phyloP scores from a whole-genome alignment of 2,888 invertebrate genomes.

The Lymantria dispar region DNA sequence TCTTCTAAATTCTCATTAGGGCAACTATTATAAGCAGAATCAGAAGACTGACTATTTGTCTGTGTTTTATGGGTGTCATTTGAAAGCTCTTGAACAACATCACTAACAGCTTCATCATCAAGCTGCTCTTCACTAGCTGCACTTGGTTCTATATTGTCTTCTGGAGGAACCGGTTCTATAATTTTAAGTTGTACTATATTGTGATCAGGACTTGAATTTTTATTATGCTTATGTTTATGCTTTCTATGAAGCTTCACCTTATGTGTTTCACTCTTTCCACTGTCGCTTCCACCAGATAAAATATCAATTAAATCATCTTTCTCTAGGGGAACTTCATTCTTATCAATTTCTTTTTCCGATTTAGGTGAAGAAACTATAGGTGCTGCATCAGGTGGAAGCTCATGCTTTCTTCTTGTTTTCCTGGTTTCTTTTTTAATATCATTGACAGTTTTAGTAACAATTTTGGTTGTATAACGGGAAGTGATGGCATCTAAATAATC shows the following conservation, averaged over 20 bases:
- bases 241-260: slow-evolving; percentile 61
- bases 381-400: slow-evolving; percentile 41
- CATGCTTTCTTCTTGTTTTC: slow-evolving; percentile 64
- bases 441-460: slow-evolving; percentile 62
- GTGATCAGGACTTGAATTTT: slow-evolving; percentile 57
- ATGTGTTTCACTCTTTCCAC: slow-evolving; percentile 48
- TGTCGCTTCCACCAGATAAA: slow-evolving; percentile 54
- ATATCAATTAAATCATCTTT: slow-evolving; percentile 64
- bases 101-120: slow-evolving; percentile 41
- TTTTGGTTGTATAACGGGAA: slow-evolving; percentile 59
- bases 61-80: slow-evolving; percentile 57
- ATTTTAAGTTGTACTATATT: slow-evolving; percentile 15
- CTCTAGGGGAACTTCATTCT: slow-evolving; percentile 47
- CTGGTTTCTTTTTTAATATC: slow-evolving; percentile 70
- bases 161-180: slow-evolving; percentile 16
- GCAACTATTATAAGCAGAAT: slow-evolving; percentile 73
- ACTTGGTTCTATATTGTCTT: slow-evolving; percentile 28
- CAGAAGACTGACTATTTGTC: slow-evolving; percentile 61
- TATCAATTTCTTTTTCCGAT: slow-evolving; percentile 38
- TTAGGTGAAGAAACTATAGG: slow-evolving; percentile 39
- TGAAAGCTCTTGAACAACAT: slow-evolving; percentile 38
- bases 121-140: slow-evolving; percentile 32
- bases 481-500: slow-evolving; percentile 76
- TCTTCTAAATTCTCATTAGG: slow-evolving; percentile 73
- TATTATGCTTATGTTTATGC: slow-evolving; percentile 56